Conservation (phyloP, 2,797 vertebrate genomes). For the Tangara arthus region DNA sequence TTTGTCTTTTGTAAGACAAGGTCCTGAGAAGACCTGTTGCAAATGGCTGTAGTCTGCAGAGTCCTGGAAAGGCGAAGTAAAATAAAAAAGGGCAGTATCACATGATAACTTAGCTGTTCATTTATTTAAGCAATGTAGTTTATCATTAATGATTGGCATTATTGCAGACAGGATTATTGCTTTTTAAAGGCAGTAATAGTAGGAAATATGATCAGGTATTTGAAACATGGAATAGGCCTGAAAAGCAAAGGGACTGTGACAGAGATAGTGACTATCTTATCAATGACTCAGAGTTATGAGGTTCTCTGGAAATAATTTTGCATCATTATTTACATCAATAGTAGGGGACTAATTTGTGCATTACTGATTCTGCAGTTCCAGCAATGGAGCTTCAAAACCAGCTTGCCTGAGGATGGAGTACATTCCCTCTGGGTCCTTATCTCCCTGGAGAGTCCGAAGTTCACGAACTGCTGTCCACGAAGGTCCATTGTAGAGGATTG, state of each 20-base stretch:
- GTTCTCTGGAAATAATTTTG: not conserved
- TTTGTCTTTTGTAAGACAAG: constrained; percentile 23
- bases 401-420: not conserved
- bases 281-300: not conserved
- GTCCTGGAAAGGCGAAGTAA: not conserved
- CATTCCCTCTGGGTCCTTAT: not conserved
- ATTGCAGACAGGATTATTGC: not conserved
- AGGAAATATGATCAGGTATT: not conserved
- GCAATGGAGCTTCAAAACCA: not conserved
- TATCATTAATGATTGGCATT: not conserved
- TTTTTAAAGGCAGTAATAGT: not conserved
- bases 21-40: constrained; percentile 30
- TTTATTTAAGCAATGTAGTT: constrained; percentile 1
- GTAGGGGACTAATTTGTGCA: not conserved
- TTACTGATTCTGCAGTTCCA: not conserved
- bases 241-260: not conserved
- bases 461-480: not conserved
- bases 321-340: not conserved
- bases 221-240: not conserved
- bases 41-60: not conserved
- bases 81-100: not conserved
- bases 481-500: not conserved
- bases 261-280: not conserved
- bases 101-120: not conserved
- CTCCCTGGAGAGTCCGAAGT: not conserved